phyloP scores from a whole-genome alignment of 2,113 vertebrate species.

The Rhagologus leucostigma region DNA sequence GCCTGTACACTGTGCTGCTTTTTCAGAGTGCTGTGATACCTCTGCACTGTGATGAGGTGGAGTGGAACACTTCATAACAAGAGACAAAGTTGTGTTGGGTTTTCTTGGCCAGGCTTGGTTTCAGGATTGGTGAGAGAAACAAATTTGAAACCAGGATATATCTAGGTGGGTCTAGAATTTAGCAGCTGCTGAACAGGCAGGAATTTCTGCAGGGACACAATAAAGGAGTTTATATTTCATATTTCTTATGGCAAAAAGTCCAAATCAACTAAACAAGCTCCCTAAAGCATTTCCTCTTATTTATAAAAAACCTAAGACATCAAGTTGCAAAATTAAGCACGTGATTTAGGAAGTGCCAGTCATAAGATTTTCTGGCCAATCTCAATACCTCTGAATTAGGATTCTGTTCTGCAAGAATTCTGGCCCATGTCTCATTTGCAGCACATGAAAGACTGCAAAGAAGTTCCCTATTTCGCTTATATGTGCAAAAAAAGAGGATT shows the following conservation, averaged over 20 bases:
- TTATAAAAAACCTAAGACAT: not conserved
- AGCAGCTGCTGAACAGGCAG: not conserved
- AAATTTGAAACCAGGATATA: not conserved
- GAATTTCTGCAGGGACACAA: not conserved
- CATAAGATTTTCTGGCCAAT: not conserved
- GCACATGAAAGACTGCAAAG: not conserved
- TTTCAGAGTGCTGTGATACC: not conserved
- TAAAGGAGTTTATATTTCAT: not conserved
- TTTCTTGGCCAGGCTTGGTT: not conserved
- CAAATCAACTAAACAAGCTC: not conserved
- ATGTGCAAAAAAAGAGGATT: not conserved
- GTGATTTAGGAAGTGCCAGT: not conserved
- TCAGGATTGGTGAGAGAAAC: not conserved
- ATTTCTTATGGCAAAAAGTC: not conserved
- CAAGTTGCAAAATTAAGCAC: not conserved
- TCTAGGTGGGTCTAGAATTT: not conserved
- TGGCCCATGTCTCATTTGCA: not conserved
- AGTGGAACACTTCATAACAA: not conserved
- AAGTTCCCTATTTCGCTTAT: not conserved
- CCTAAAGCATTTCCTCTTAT: not conserved
- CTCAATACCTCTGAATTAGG: not conserved
- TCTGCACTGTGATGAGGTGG: not conserved
- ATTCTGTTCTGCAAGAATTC: not conserved
- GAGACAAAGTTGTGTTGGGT: not conserved
- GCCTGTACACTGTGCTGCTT: not conserved